A percentile compares a stretch with the other conserved stretches of the same genome.
Conservation (phyloP, 2,888 invertebrate species). For the Colletes collaris region DNA sequence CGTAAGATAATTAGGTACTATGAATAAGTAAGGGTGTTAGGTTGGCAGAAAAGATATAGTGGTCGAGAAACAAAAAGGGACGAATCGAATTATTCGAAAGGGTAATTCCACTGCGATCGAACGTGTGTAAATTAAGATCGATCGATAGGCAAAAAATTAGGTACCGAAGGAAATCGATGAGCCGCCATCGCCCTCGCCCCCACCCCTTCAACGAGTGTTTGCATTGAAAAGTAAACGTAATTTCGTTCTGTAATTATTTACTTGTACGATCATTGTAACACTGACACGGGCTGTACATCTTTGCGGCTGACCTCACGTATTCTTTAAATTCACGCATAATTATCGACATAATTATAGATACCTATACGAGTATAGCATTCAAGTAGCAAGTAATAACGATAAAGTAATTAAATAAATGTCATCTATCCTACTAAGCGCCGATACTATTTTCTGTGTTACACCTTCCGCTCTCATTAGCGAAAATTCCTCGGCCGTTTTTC, state of each 20-base stretch:
- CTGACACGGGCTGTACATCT: conserved; percentile 72
- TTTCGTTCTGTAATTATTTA: conserved; percentile 61
- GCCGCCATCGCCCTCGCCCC: conserved; percentile 42
- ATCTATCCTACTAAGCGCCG: conserved; percentile 68
- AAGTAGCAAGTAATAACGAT: conserved; percentile 80
- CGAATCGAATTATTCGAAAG: background rate
- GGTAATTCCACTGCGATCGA: conserved; percentile 11
- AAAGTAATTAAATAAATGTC: conserved; percentile 81
- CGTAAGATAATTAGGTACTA: conserved; percentile 47
- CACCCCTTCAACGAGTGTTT: conserved; percentile 36
- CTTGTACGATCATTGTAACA: conserved; percentile 63
- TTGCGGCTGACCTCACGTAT: conserved; percentile 77
- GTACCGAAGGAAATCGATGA: conserved; percentile 33
- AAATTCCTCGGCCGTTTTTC: background rate
- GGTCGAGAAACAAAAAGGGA: conserved; percentile 11
- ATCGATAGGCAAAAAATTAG: conserved; percentile 16
- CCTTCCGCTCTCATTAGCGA: conserved; percentile 9
- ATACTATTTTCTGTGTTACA: conserved; percentile 15
- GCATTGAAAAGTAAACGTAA: conserved; percentile 31
- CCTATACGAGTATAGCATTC: conserved; percentile 81
- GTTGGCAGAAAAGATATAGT: conserved; percentile 32
- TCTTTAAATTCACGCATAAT: conserved; percentile 82
- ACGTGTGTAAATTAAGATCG: conserved; percentile 40
- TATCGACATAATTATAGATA: conserved; percentile 83
- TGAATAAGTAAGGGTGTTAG: conserved; percentile 41